These are phyloP conservation scores for Nemotelus pantherinus DNA, from an alignment of 2,888 invertebrate genomes.

Conservation along the genomic window DNA sequence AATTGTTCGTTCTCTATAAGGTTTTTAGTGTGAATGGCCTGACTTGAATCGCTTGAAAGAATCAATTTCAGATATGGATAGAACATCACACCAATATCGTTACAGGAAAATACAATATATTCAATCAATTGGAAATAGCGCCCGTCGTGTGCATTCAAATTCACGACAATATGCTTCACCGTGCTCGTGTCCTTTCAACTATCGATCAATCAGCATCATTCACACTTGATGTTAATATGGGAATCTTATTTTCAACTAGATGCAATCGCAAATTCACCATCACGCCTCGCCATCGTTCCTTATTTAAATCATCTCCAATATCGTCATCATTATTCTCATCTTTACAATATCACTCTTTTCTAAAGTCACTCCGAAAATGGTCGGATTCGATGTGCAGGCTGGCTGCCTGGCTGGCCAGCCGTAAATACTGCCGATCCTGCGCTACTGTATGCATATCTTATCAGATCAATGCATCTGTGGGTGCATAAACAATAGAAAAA, in stretches of 20 bases:
- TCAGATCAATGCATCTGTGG: conserved; percentile 43
- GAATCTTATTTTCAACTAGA: conserved; percentile 18
- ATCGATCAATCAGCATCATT: conserved; percentile 41
- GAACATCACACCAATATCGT: too few species aligned
- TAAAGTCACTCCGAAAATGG: conserved; percentile 38
- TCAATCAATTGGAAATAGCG: background rate
- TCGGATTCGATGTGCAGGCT: background rate
- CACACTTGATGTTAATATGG: conserved; percentile 41
- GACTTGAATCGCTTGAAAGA: too few species aligned
- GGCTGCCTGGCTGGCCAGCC: background rate
- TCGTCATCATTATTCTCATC: conserved; percentile 24
- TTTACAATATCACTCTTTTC: conserved; percentile 33
- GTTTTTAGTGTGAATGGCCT: too few species aligned
- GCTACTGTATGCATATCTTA: conserved; percentile 39
- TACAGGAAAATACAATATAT: too few species aligned
- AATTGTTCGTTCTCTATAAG: too few species aligned
- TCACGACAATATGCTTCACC: conserved; percentile 16
- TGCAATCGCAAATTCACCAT: conserved; percentile 3
- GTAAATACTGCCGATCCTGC: conserved; percentile 1
- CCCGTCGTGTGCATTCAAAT: background rate
- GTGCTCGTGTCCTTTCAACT: conserved; percentile 22
- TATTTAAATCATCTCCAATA: conserved; percentile 38
- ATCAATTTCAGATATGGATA: too few species aligned
- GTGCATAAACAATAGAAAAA: conserved; percentile 45
- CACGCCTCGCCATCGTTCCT: background rate